Base-by-base conservation (phyloP, 2,888 invertebrate species). In the Leptogaster cylindrica region DNA sequence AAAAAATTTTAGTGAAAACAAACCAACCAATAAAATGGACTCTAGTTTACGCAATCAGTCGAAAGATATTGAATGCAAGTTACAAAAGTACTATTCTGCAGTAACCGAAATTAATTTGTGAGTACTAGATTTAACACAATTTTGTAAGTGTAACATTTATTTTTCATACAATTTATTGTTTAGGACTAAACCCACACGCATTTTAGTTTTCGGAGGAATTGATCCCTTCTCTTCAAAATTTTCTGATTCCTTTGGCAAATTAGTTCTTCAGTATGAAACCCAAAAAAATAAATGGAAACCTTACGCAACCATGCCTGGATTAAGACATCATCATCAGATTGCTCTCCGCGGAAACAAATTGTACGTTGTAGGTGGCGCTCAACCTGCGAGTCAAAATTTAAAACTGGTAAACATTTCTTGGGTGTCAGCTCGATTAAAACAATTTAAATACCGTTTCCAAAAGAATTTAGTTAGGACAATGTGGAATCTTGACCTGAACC, bases 321-420 rank as follows among this genome's bases (percentile, higher is more conserved):
- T 89, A 0, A 82, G 90, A 68, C 88, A 89, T 75, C 89, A 89
- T 76, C 90, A 89, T 76, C 85, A 87, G 0, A 85, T 87, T 0
- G 85, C 84, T 12, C 87, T 87, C 73, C 79, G 88, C 48, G 83
- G 84, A 73, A 88, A 87, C 66, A 83, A 86, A 71, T 84, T 90
- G 28, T 90, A 87, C 77, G 80, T 90, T 71, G 87, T 87, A 70
- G 90, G 90, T 86, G 81, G 76, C 12, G 74, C 74, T n/a, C 73
- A 72, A 71, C 74, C 74, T 36, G 69, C 73, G 16, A 20, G 63
- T n/a, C 61, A 36, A n/a, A 69, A 36, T 51, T 55, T 18, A 67
- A 71, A 67, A 69, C 63, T 48, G 12, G 70, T 69, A 52, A 52
- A 6, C 2, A 18, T 20, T 14, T 41, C n/a, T 48, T 58, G 8